Conservation (phyloP, 1,140 invertebrate genomes). For the Dysdera silvatica region DNA sequence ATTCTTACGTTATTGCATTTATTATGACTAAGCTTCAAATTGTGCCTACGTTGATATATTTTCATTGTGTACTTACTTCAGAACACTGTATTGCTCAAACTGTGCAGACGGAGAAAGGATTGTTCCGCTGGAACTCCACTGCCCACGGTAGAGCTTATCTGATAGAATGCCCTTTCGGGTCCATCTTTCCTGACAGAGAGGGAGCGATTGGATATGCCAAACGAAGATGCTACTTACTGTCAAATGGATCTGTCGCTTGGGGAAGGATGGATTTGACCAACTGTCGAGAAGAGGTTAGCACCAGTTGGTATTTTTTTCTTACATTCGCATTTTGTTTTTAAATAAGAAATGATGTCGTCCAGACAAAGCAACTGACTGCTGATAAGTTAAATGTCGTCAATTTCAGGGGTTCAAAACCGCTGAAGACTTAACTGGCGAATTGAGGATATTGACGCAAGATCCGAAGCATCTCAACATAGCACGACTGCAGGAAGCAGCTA, state of each 20-base stretch:
- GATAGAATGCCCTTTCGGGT: conserved; percentile 36
- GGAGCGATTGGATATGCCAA: conserved; percentile 21
- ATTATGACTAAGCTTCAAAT: background rate
- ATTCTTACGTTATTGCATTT: background rate
- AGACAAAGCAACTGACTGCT: background rate
- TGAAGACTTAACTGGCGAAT: conserved; percentile 30
- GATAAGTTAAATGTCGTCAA: background rate
- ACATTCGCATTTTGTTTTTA: background rate
- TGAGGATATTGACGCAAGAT: conserved; percentile 33
- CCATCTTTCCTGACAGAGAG: conserved; percentile 9
- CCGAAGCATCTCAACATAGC: conserved; percentile 18
- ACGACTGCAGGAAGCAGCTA: conserved; percentile 23
- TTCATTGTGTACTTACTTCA: conserved; percentile 12
- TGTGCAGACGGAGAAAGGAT: conserved; percentile 33
- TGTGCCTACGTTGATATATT: background rate
- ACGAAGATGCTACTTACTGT: conserved; percentile 28
- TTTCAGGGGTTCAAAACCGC: conserved; percentile 31
- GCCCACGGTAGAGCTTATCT: conserved; percentile 33
- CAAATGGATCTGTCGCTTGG: conserved; percentile 28
- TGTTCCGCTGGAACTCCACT: conserved; percentile 37
- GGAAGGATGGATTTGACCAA: conserved; percentile 6
- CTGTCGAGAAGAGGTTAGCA: conserved; percentile 34
- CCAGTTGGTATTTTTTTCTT: background rate
- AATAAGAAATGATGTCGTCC: background rate
- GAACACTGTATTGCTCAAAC: conserved; percentile 36